Evolutionary conservation across 2,113 vertebrate species (phyloP).

Genomic region (Etheostoma spectabile): DNA sequence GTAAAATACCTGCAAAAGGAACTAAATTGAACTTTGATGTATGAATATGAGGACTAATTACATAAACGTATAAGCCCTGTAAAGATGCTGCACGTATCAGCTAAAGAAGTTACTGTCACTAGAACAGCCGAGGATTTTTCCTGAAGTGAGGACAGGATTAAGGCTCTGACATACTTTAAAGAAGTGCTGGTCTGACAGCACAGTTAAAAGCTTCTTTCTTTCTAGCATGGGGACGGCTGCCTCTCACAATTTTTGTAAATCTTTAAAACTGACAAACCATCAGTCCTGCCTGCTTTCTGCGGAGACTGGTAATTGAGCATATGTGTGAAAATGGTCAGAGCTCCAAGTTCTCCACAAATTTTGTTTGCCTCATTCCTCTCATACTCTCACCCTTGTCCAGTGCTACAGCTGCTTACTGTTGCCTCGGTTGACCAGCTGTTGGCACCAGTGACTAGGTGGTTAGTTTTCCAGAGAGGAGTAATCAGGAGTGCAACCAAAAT

Average conservation of each 20-base stretch:
- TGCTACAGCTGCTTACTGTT: conserved; percentile 43
- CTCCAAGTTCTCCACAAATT: conserved; percentile 39
- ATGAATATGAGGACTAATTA: conserved; percentile 2
- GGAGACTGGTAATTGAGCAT: not conserved
- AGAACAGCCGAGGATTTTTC: conserved; percentile 1
- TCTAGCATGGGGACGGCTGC: not conserved
- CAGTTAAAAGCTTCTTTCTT: conserved; percentile 9
- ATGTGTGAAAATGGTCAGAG: conserved; percentile 51
- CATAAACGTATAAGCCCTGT: not conserved
- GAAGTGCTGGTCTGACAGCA: not conserved
- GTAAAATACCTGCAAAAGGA: conserved; percentile 10
- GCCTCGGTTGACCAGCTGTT: conserved; percentile 47
- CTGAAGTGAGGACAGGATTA: conserved; percentile 17
- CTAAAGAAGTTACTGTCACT: conserved; percentile 16
- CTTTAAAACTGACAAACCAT: conserved; percentile 38
- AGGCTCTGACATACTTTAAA: conserved; percentile 15
- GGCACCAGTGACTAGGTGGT: conserved; percentile 14
- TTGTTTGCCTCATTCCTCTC: conserved; percentile 57
- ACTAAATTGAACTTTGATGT: conserved; percentile 14
- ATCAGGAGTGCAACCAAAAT: conserved; percentile 15
- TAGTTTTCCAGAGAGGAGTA: conserved; percentile 9
- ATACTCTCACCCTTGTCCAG: conserved; percentile 6
- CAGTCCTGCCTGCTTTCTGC: conserved; percentile 20
- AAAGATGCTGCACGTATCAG: not conserved
- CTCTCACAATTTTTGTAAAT: conserved; percentile 13